These are phyloP conservation scores for Scyliorhinus canicula DNA, from an alignment of 2,797 vertebrate genomes.

Conservation along the genomic window DNA sequence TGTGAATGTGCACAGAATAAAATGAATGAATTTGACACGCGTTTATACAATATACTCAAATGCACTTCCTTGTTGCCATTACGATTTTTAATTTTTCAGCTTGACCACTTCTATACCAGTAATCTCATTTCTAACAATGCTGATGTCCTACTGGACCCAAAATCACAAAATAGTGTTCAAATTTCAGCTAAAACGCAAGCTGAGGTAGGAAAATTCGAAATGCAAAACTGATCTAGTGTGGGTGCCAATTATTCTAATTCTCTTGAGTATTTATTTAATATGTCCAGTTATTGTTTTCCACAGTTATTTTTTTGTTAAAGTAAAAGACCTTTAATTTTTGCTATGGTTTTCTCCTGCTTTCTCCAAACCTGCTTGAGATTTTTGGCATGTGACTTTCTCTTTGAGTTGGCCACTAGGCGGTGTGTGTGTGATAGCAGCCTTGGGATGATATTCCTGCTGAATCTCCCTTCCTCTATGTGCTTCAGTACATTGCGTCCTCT, in stretches of 20 bases:
- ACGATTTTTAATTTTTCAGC: neutral
- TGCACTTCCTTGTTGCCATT: neutral
- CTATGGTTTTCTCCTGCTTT: neutral
- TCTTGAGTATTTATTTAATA: neutral
- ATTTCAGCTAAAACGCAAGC: neutral
- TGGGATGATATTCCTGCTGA: neutral
- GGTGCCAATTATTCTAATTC: neutral
- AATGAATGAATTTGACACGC: slow-evolving; percentile 1
- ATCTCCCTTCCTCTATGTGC: too few species aligned
- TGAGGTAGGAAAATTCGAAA: neutral
- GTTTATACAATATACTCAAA: neutral
- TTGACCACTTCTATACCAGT: neutral
- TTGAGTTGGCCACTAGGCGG: slow-evolving; percentile 9
- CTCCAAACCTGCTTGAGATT: neutral
- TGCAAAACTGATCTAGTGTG: neutral
- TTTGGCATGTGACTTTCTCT: neutral
- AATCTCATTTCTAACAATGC: neutral
- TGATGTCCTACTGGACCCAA: neutral
- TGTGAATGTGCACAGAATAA: neutral
- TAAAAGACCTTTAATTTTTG: neutral
- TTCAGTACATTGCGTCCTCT: neutral
- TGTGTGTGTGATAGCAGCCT: neutral
- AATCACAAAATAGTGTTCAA: neutral
- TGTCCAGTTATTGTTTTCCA: neutral
- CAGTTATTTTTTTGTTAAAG: neutral